Evolutionary conservation across 2,888 invertebrate genomes (phyloP), one percentile per base, ranked within the genome.

Genomic region (Yponomeuta evonymella): DNA sequence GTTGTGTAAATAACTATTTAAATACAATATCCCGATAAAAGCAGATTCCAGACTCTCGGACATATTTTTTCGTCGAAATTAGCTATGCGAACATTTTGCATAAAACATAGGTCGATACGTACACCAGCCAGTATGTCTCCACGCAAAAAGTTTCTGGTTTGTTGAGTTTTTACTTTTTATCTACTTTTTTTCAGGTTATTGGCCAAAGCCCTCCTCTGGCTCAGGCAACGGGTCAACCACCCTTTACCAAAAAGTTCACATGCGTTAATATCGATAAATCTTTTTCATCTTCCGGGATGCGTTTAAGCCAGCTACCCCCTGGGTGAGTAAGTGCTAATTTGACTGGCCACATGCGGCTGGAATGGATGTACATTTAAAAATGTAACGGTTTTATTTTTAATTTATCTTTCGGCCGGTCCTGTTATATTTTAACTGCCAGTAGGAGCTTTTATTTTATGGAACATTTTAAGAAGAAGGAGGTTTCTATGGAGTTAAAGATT

Each of bases 241-340:
- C 67, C n/a, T 9, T 30, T n/a, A 33, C 48, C 43, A 48, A 67
- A 48, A 67, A 43, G 67, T 23, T 15, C 65, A 33, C 33, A 15
- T 48, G 36, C 8, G 43, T 6, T 48, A n/a, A 67, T 33, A 48
- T 43, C 67, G 48, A 67, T 67, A 67, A 67, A 67, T 67, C 48
- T 67, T 23, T 43, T 9, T 29, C 43, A 23, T 48, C 67, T 67
- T 67, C 67, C 67, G 67, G 67, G 67, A 30, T 29, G 29, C 65
- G 2, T 58, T 69, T 15, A 51, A 51, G 51, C 29, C 10, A 69
- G 15, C 11, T 23, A 68, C 68, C 29, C 48, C 29, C 48, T 51
- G 58, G 51, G 51, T 58, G 51, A 58, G 51, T 58, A 58, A 58
- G 51, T 58, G 51, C 51, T 58, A 58, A 58, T 58, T 58, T 58